Evolutionary conservation across 2,113 vertebrate genomes (phyloP).

Genomic region (Sorex araneus): DNA sequence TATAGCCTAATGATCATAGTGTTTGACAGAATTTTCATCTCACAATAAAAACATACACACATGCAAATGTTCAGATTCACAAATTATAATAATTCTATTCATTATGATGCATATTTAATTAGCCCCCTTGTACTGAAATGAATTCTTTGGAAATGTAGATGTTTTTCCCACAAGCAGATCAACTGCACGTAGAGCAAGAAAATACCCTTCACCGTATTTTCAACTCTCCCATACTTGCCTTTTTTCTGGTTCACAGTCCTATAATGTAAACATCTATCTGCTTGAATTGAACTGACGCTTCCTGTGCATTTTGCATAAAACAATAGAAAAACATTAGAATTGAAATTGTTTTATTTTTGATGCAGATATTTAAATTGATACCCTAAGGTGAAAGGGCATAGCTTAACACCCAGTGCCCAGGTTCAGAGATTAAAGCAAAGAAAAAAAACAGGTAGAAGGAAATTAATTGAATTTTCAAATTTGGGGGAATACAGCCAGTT

Average conservation of each 20-base stretch:
- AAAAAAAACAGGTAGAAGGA: not conserved
- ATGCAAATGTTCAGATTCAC: slow-evolving; percentile 14
- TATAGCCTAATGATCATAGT: not conserved
- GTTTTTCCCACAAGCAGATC: not conserved
- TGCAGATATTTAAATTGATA: slow-evolving; percentile 74
- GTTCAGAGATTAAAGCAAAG: not conserved
- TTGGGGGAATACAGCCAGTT: not conserved
- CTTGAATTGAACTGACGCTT: slow-evolving; percentile 59
- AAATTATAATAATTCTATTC: slow-evolving; percentile 43
- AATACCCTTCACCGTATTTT: not conserved
- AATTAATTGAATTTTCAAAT: slow-evolving; percentile 28
- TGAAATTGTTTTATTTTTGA: slow-evolving; percentile 66
- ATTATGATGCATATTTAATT: slow-evolving; percentile 32
- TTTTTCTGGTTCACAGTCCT: slow-evolving; percentile 66
- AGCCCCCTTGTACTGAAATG: slow-evolving; percentile 39
- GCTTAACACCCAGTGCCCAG: slow-evolving; percentile 44
- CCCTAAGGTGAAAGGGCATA: slow-evolving; percentile 64
- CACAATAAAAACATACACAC: not conserved
- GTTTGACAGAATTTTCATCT: not conserved
- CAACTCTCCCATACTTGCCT: slow-evolving; percentile 60
- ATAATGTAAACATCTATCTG: slow-evolving; percentile 70
- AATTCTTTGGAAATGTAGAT: not conserved
- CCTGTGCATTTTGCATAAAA: slow-evolving; percentile 66
- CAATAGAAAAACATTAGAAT: slow-evolving; percentile 66
- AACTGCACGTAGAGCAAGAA: not conserved